Base-by-base conservation (phyloP, 2,888 invertebrate species). In the Sarcophaga subvicina region DNA sequence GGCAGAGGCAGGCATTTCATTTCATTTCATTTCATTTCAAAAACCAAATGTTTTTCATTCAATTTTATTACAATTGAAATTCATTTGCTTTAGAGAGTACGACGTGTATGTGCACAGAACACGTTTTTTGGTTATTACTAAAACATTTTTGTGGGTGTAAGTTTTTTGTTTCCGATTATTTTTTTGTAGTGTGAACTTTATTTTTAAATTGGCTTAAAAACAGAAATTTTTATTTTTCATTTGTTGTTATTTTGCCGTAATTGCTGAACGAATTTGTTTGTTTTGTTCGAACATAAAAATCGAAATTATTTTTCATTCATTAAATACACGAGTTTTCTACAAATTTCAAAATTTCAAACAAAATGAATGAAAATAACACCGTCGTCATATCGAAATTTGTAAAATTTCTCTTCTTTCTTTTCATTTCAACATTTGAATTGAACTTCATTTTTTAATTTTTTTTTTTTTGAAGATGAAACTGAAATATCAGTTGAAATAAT, bases 31-130 rank as follows among this genome's bases (percentile, higher is more conserved):
- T 66, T 69, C 63, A 47, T 47, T 64, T 45, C 5, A 69, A 54
- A 63, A 84, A 81, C 80, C 69, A 84, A 81, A 81, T 79, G 25
- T 64, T 76, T 79, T 82, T 78, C 72, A 73, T 79, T 80, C 54
- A 45, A 72, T 80, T 84, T 80, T 70, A 75, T 73, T 83, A n/a
- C 22, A 64, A 79, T 73, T 76, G 49, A 64, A 14, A 54, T 54
- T 54, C 14, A 17, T 54, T 14, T 54, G 54, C 54, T 5, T 4
- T 12, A 54, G 54, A 14, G 17, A 17, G 17, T 54, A 54, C 14
- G 49, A 20, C 6, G 1, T 11, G 12, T 49, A 3, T 54, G 54
- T 17, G 1, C 4, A 49, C 0, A 49, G 14, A 14, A 14, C 4
- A 49, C 11, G 14, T 49, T 49, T 11, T 49, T 49, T 17, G 17